Evolutionary conservation across 2,888 invertebrate species (phyloP).

Genomic region (Nomada lathburiana): DNA sequence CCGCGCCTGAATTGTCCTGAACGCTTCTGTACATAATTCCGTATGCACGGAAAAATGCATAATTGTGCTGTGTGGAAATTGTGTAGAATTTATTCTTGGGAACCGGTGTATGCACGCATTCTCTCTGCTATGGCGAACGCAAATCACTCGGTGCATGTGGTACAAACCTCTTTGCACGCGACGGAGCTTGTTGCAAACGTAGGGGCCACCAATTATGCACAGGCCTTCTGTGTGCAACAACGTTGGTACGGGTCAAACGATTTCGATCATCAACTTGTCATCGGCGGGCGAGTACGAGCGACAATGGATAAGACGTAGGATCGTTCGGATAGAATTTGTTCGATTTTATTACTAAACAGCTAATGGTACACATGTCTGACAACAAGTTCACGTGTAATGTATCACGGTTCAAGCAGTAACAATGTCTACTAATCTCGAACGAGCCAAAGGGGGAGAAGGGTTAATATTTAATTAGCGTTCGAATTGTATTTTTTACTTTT

Average conservation of each 20-base stretch:
- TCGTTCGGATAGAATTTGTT: slow-evolving; percentile 14
- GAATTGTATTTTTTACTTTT: no score
- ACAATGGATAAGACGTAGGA: neutral
- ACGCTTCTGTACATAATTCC: neutral
- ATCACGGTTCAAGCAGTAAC: neutral
- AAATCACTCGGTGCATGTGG: neutral
- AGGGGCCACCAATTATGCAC: neutral
- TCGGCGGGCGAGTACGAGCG: neutral
- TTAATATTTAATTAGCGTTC: neutral
- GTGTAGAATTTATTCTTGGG: neutral
- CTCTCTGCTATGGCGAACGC: neutral
- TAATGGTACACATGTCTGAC: slow-evolving; percentile 2
- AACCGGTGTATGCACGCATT: neutral
- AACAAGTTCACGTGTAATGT: neutral
- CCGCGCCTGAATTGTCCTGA: neutral
- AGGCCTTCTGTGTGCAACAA: neutral
- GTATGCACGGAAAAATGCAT: neutral
- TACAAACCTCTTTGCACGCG: neutral
- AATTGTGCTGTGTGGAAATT: neutral
- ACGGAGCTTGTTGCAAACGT: neutral
- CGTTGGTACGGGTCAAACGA: neutral
- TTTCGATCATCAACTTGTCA: neutral
- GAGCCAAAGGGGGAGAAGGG: neutral
- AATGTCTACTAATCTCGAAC: neutral
- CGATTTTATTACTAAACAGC: slow-evolving; percentile 18